Percentiles rank a stretch among this genome's conserved stretches.
phyloP scores from a whole-genome alignment of 2,797 vertebrate species.

The Scarus forsteni region DNA sequence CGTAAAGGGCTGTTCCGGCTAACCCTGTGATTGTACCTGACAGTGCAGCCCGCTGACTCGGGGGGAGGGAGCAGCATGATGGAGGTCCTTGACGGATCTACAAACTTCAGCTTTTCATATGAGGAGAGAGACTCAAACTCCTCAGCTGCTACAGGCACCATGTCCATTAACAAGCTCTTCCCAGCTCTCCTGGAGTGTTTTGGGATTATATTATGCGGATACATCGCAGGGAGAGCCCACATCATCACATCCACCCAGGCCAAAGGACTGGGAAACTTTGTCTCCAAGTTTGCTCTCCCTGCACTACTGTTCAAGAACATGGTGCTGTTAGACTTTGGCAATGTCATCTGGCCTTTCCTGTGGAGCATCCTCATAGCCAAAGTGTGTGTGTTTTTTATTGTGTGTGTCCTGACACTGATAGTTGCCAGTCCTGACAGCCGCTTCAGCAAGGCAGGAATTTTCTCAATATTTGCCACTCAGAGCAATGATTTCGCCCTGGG shows the following conservation, averaged over 20 bases:
- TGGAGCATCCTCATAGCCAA: conserved; percentile 96
- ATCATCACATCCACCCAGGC: conserved; percentile 94
- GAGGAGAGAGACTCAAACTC: conserved; percentile 2
- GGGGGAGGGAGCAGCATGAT: background rate
- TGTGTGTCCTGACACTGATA: conserved; percentile 91
- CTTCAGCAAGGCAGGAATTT: conserved; percentile 95
- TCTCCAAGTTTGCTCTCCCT: conserved; percentile 97
- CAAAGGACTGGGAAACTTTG: conserved; percentile 95
- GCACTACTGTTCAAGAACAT: conserved; percentile 99
- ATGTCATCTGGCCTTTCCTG: conserved; percentile 96
- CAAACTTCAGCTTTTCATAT: conserved; percentile 64
- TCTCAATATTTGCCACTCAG: conserved; percentile 97
- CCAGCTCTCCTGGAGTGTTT: conserved; percentile 97
- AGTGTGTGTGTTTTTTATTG: conserved; percentile 91
- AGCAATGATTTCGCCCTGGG: conserved; percentile 99
- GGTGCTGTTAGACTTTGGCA: conserved; percentile 94
- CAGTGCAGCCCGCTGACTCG: background rate
- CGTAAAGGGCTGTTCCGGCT: background rate
- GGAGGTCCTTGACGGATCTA: background rate
- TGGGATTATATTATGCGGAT: conserved; percentile 97
- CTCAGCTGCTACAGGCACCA: conserved; percentile 67
- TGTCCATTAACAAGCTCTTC: conserved; percentile 95
- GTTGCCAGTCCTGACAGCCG: conserved; percentile 90
- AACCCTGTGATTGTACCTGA: background rate
- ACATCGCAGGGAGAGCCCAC: conserved; percentile 92